These are phyloP conservation scores for Operophtera brumata DNA, from an alignment of 2,888 invertebrate genomes.

Conservation along the genomic window DNA sequence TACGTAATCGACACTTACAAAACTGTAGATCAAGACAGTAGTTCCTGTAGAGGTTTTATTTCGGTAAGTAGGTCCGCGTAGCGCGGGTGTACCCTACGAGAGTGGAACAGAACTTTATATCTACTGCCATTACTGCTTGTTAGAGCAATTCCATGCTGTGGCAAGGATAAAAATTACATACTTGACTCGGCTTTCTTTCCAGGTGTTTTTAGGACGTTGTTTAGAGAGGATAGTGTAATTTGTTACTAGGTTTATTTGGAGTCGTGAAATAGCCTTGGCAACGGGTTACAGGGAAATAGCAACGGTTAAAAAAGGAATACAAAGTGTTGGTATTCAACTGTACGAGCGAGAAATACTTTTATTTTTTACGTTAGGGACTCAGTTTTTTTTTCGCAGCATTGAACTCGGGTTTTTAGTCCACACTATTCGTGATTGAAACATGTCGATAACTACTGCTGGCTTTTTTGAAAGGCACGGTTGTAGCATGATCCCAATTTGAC, in stretches of 20 bases:
- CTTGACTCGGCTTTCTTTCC: constrained; percentile 28
- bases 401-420: constrained; percentile 2
- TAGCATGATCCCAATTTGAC: background rate
- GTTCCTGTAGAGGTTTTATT: too few species aligned
- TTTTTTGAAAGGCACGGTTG: background rate
- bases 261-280: background rate
- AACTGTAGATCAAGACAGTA: too few species aligned
- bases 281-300: constrained; percentile 2
- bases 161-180: constrained; percentile 24
- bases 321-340: constrained; percentile 6
- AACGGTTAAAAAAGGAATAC: constrained; percentile 1
- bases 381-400: constrained; percentile 11
- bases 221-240: constrained; percentile 37
- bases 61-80: too few species aligned
- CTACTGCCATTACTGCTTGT: background rate
- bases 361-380: background rate
- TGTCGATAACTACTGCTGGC: constrained; percentile 4
- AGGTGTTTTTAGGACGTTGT: constrained; percentile 33
- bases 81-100: too few species aligned
- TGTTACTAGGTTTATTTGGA: constrained; percentile 27
- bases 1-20: too few species aligned
- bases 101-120: too few species aligned
- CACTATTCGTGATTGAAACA: constrained; percentile 20
- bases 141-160: background rate
- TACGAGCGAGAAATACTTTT: constrained; percentile 7